Conservation (phyloP, 2,797 vertebrate genomes). For the Crocidura indochinensis region DNA sequence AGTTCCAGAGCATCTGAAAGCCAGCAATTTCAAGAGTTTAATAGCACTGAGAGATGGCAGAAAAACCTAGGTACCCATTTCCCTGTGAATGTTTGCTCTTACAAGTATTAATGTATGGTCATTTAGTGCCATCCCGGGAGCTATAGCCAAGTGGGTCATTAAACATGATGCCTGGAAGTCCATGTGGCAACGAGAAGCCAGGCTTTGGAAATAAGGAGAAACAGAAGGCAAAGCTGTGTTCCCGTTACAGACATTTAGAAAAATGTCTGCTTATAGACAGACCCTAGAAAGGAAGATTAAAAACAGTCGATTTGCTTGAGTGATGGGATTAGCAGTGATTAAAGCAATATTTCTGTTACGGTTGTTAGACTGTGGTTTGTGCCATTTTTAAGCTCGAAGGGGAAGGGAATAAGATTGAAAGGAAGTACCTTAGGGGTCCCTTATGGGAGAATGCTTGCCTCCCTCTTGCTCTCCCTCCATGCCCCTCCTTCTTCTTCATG, state of each 20-base stretch:
- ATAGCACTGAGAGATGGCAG: background rate
- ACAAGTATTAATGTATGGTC: background rate
- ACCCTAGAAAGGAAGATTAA: conserved; percentile 61
- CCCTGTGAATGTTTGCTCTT: conserved; percentile 10
- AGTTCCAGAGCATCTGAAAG: background rate
- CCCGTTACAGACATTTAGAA: conserved; percentile 42
- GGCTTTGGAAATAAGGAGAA: background rate
- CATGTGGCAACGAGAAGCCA: background rate
- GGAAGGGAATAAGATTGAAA: background rate
- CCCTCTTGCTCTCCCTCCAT: no score
- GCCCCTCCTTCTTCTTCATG: background rate
- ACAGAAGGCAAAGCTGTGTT: background rate
- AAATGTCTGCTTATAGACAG: background rate
- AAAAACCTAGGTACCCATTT: background rate
- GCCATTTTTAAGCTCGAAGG: conserved; percentile 22
- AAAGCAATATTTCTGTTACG: conserved; percentile 74
- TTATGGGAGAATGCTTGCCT: background rate
- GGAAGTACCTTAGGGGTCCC: background rate
- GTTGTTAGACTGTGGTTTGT: conserved; percentile 67
- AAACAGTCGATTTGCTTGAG: conserved; percentile 74
- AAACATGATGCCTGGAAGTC: background rate
- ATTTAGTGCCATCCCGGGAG: background rate
- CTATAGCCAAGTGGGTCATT: background rate
- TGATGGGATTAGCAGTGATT: conserved; percentile 78
- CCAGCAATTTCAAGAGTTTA: conserved; percentile 15